Evolutionary conservation across 2,113 vertebrate genomes (phyloP).

Genomic region (Chaetops frenatus): DNA sequence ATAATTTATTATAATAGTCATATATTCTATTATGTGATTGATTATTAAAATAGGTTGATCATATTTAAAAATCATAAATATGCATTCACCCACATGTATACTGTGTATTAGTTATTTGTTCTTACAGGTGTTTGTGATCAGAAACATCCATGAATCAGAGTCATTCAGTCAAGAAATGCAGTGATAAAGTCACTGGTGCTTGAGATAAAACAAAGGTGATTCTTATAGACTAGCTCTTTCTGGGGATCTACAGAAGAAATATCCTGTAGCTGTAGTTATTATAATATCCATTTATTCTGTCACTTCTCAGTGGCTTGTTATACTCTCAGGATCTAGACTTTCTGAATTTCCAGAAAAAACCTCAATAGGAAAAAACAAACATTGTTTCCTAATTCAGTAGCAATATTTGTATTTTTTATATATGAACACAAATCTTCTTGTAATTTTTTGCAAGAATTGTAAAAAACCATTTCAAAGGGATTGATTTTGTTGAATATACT

Average conservation of each 20-base stretch:
- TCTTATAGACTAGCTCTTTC: background rate
- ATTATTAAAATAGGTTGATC: background rate
- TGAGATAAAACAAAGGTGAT: background rate
- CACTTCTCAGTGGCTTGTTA: background rate
- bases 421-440: background rate
- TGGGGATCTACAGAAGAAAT: background rate
- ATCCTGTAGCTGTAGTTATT: background rate
- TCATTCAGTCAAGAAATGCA: background rate
- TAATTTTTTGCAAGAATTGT: background rate
- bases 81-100: background rate
- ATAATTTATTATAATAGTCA: background rate
- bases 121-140: background rate
- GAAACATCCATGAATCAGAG: background rate
- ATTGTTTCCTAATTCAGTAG: background rate
- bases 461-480: background rate
- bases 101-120: background rate
- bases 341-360: background rate
- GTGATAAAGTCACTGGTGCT: background rate
- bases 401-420: background rate
- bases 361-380: background rate
- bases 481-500: background rate
- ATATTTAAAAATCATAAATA: background rate
- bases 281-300: background rate
- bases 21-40: background rate
- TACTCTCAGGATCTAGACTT: background rate